phyloP scores from a whole-genome alignment of 2,888 invertebrate genomes.

The Pollenia griseotomentosa region DNA sequence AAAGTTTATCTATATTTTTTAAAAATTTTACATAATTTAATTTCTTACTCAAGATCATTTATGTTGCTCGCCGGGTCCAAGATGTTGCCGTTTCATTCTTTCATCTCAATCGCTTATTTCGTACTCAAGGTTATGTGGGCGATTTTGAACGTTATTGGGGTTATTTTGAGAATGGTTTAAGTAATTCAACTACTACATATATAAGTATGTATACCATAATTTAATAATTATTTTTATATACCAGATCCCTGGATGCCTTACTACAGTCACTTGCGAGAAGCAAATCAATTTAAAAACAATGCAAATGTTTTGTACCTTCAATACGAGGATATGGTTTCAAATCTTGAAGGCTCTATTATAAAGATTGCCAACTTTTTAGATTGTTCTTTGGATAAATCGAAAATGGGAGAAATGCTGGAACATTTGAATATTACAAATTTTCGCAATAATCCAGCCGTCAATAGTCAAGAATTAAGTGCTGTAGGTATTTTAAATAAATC shows the following conservation, averaged over 20 bases:
- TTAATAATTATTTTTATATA: conserved; percentile 31
- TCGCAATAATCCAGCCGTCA: conserved; percentile 91
- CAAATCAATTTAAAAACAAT: conserved; percentile 88
- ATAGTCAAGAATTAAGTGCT: conserved; percentile 87
- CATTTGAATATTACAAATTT: conserved; percentile 93
- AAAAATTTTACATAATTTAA: background rate
- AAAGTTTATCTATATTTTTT: background rate
- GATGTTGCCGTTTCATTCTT: conserved; percentile 94
- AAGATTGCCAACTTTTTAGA: conserved; percentile 87
- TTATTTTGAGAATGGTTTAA: conserved; percentile 88
- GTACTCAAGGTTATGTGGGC: conserved; percentile 88
- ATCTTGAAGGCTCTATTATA: conserved; percentile 86
- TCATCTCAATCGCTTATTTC: conserved; percentile 89
- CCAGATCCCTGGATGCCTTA: conserved; percentile 90
- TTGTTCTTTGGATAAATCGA: conserved; percentile 86
- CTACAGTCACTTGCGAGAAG: conserved; percentile 92
- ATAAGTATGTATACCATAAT: background rate
- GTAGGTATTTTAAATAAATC: conserved; percentile 86
- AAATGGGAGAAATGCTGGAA: conserved; percentile 87
- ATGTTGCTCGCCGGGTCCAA: conserved; percentile 93
- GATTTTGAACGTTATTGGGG: conserved; percentile 89
- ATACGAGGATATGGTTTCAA: conserved; percentile 91
- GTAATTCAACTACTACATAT: conserved; percentile 84
- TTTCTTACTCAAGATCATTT: conserved; percentile 86
- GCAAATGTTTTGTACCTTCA: conserved; percentile 90